Conservation (phyloP, 1,140 invertebrate species). For the Drosophila bifasciata region DNA sequence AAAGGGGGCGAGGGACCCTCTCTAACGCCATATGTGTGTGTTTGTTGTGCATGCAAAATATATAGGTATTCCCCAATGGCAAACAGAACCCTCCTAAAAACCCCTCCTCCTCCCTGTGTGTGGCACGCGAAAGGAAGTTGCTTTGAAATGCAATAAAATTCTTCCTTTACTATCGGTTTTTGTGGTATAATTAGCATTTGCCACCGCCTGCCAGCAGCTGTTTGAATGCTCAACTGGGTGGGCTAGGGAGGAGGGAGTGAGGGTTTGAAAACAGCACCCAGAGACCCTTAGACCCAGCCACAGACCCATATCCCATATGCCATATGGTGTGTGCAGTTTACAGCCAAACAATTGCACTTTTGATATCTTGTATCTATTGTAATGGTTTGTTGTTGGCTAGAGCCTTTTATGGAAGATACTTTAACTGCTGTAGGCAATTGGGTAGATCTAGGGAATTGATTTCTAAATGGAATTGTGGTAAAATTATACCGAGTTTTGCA, state of each 20-base stretch:
- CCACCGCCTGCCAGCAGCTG: conserved; percentile 61
- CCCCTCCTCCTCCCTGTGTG: neutral
- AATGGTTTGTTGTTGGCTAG: neutral
- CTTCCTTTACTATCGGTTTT: conserved; percentile 47
- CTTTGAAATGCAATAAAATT: conserved; percentile 53
- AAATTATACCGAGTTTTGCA: no score
- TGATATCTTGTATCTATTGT: neutral
- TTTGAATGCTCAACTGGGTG: conserved; percentile 4
- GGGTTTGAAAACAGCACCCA: no score
- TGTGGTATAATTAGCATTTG: conserved; percentile 66
- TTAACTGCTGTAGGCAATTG: neutral
- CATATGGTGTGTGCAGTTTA: conserved; percentile 11
- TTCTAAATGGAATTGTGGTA: no score
- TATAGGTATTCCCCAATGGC: neutral
- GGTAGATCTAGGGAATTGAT: no score
- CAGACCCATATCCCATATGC: neutral
- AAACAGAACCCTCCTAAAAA: conserved; percentile 4
- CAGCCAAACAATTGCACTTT: conserved; percentile 5
- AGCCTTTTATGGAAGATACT: neutral
- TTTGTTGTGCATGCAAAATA: conserved; percentile 49
- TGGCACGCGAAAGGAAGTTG: conserved; percentile 58
- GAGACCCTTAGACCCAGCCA: neutral
- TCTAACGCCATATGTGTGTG: conserved; percentile 43
- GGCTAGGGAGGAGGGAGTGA: neutral
- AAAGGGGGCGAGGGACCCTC: neutral